Evolutionary conservation across 2,888 invertebrate species (phyloP), one percentile per base, ranked within the genome.

Genomic region (Bedellia somnulentella): DNA sequence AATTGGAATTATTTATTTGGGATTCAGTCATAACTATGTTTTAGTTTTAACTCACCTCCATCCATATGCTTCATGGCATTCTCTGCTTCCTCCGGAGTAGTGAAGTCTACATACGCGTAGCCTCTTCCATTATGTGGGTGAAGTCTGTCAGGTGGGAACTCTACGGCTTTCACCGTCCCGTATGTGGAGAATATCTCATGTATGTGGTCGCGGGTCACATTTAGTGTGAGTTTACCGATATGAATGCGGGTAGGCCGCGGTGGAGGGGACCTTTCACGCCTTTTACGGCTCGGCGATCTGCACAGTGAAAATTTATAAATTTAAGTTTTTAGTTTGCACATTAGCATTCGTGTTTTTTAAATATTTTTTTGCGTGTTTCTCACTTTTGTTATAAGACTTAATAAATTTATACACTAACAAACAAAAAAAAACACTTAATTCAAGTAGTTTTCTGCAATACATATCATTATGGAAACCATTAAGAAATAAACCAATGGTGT

Each of bases 31-130:
- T n/a, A n/a, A n/a, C n/a, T n/a, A n/a, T n/a, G n/a, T n/a, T n/a
- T n/a, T n/a, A n/a, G n/a, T n/a, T n/a, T n/a, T n/a, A n/a, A n/a
- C 37, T 45, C 68, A 85, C 89, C 99, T 55, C 97, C 98, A 70
- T 99, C 97, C 98, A 99, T 98, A 54, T 97, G 94, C 62, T 97
- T 97, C 86, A 98, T 93, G 1, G 98, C 98, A 60, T 95, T 94
- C 57, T 97, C 96, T 12, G 98, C 97, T 61, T 97, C 96, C 43
- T 97, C 97, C 0, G 94, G 80, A 31, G 86, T 92, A 40, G 85
- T 87, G 64, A 89, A 99, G 52, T 99, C 98, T 2, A 99, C 90
- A 59, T 97, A 98, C 8, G 94, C 95, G 62, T 91, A 92, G 1
- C 96, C 95, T 15, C 92, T 82, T n/a, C 92, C 90, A 43, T 92